Conservation (phyloP, 92 coral and sea anemone genomes). For the Micromussa lordhowensis region DNA sequence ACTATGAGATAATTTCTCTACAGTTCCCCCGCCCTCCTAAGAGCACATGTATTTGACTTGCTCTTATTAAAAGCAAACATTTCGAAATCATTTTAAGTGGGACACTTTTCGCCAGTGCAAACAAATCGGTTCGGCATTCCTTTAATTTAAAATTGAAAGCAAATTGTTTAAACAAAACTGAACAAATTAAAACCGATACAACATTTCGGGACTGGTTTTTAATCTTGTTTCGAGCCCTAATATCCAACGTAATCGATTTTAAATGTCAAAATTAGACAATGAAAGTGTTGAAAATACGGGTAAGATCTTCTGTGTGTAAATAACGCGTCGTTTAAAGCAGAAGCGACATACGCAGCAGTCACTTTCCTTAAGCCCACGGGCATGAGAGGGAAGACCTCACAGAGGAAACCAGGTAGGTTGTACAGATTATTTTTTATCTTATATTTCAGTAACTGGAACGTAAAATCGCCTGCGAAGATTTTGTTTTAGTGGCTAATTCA, state of each 20-base stretch:
- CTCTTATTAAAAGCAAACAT: constrained; percentile 31
- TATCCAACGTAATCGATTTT: constrained; percentile 12
- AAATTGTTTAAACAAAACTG: constrained; percentile 17
- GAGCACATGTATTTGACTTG: constrained; percentile 1
- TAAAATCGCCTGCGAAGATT: neutral
- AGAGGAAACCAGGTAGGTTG: neutral
- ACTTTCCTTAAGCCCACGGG: constrained; percentile 10
- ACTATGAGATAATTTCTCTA: neutral
- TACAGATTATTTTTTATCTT: neutral
- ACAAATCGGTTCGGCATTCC: constrained; percentile 2
- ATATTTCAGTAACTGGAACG: neutral
- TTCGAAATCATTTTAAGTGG: neutral
- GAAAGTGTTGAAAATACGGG: constrained; percentile 2
- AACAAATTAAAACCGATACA: neutral
- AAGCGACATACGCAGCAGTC: neutral
- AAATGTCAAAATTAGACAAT: neutral
- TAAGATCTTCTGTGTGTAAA: neutral
- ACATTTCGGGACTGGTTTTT: neutral
- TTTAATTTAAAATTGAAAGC: constrained; percentile 22
- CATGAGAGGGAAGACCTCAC: constrained; percentile 1
- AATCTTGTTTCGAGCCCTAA: neutral
- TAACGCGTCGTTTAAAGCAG: neutral
- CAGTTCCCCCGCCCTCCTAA: neutral
- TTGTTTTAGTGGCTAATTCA: neutral
- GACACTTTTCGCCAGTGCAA: neutral